phyloP scores from a whole-genome alignment of 2,113 vertebrate genomes.

The Camarhynchus parvulus region DNA sequence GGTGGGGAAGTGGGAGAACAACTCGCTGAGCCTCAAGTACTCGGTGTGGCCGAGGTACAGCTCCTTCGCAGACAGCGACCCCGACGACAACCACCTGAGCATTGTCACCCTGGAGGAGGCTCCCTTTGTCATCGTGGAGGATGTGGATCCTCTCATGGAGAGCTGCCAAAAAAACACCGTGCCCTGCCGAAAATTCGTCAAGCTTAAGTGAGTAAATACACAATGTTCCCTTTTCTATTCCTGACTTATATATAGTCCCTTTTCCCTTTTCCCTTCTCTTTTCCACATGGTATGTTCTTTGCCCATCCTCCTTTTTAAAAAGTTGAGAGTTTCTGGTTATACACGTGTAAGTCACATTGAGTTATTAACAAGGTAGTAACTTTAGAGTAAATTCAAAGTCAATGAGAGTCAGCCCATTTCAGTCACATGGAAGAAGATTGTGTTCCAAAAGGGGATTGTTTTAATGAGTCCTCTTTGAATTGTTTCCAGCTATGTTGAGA shows the following conservation, averaged over 20 bases:
- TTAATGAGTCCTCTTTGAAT: neutral
- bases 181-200: conserved; percentile 93
- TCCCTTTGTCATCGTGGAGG: conserved; percentile 96
- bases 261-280: neutral
- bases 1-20: conserved; percentile 97
- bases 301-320: neutral
- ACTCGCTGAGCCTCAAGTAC: conserved; percentile 89
- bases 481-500: neutral
- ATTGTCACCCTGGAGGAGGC: conserved; percentile 98
- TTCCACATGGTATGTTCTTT: neutral
- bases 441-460: neutral
- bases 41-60: conserved; percentile 96
- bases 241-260: too few species aligned
- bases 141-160: conserved; percentile 93
- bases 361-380: neutral
- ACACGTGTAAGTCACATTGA: neutral
- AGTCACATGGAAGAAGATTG: neutral
- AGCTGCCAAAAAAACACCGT: conserved; percentile 97
- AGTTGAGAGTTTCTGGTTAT: neutral
- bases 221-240: fast-evolving
- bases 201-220: conserved; percentile 85
- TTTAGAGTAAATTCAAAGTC: neutral
- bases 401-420: neutral
- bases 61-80: conserved; percentile 89
- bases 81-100: conserved; percentile 94